A percentile compares a stretch with the other conserved stretches of the same genome.
These are phyloP conservation scores for Tor tambroides DNA, from an alignment of 2,113 vertebrate genomes.

Conservation along the genomic window DNA sequence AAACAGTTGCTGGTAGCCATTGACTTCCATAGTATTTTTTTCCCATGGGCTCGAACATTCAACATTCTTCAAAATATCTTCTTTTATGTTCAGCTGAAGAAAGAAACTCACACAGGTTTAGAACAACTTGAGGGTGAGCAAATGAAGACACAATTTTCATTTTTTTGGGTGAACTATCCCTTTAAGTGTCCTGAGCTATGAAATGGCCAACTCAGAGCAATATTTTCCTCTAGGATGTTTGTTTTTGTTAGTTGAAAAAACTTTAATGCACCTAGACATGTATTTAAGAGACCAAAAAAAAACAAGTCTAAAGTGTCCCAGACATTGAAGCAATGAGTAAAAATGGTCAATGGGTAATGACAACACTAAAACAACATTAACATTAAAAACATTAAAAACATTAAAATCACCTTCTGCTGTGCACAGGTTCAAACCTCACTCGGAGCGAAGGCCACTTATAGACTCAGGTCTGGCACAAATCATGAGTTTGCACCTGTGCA, in stretches of 20 bases:
- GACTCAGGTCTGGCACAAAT: neutral
- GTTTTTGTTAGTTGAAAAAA: neutral
- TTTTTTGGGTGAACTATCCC: neutral
- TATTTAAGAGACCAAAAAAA: neutral
- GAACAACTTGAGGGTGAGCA: neutral
- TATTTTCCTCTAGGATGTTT: neutral
- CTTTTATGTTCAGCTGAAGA: no score
- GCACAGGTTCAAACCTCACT: neutral
- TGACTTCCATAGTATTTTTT: no score
- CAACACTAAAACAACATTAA: no score
- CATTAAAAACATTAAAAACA: no score
- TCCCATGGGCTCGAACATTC: no score
- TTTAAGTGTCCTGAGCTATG: conserved; percentile 1
- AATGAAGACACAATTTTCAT: neutral
- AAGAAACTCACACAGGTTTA: no score
- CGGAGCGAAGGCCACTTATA: neutral
- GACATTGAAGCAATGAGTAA: neutral
- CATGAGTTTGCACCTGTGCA: conserved; percentile 7
- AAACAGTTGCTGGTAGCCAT: no score
- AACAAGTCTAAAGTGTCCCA: neutral
- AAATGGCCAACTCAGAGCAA: neutral
- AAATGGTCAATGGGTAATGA: neutral
- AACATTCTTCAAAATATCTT: no score
- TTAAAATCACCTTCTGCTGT: neutral
- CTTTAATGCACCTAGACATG: neutral